Evolutionary conservation across 2,888 invertebrate genomes (phyloP).

Genomic region (Caenorhabditis afra): DNA sequence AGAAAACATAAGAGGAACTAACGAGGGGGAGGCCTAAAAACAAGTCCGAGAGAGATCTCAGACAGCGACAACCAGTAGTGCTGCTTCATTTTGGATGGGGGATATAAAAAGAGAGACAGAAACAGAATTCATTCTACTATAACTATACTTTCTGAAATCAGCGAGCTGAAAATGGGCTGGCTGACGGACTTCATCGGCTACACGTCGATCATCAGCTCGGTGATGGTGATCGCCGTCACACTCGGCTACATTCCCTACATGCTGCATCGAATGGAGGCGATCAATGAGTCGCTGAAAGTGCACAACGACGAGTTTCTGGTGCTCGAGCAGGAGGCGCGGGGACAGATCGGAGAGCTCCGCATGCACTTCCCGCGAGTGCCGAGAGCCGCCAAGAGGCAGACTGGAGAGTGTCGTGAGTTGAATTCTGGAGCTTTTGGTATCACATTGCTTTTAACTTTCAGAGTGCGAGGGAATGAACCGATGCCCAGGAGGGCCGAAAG

Average conservation of each 20-base stretch:
- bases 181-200: constrained; percentile 53
- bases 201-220: constrained; percentile 54
- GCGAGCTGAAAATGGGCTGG: constrained; percentile 42
- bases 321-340: constrained; percentile 53
- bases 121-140: too few relatives aligned
- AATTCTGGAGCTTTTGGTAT: too few relatives aligned
- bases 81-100: too few relatives aligned
- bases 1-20: too few relatives aligned
- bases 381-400: constrained; percentile 55
- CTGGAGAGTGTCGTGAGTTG: constrained; percentile 61
- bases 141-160: too few relatives aligned
- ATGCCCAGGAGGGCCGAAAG: constrained; percentile 60
- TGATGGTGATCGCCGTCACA: constrained; percentile 50
- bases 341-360: constrained; percentile 43
- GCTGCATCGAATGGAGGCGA: constrained; percentile 51
- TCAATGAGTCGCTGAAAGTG: constrained; percentile 51
- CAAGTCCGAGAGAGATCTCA: too few relatives aligned
- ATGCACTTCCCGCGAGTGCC: constrained; percentile 29
- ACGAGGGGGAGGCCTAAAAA: too few relatives aligned
- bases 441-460: constrained; percentile 21
- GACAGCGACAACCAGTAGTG: too few relatives aligned
- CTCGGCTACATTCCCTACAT: constrained; percentile 61
- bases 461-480: constrained; percentile 53
- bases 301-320: constrained; percentile 63
- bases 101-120: too few relatives aligned